phyloP scores from a whole-genome alignment of 2,888 invertebrate species.

The Phorcus lineatus region DNA sequence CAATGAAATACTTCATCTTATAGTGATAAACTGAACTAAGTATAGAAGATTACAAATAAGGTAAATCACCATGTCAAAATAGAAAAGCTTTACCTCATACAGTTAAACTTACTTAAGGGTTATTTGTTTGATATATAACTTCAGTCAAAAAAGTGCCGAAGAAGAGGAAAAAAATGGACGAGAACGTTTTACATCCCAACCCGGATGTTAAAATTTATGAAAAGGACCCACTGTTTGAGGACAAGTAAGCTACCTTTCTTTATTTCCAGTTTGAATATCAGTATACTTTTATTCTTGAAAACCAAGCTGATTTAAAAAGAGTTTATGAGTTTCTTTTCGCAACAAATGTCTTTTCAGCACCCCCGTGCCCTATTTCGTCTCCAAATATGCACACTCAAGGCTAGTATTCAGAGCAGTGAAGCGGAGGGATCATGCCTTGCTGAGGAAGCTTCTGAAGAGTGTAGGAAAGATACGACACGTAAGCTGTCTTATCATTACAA shows the following conservation, averaged over 20 bases:
- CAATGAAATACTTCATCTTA: too few relatives aligned
- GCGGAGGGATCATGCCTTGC: slow-evolving; percentile 68
- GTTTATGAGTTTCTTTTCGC: too few relatives aligned
- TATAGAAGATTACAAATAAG: too few relatives aligned
- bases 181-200: slow-evolving; percentile 51
- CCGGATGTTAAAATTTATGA: slow-evolving; percentile 61
- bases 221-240: slow-evolving; percentile 71
- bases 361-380: slow-evolving; percentile 73
- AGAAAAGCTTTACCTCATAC: too few relatives aligned
- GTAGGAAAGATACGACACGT: slow-evolving; percentile 52
- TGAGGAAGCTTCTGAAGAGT: slow-evolving; percentile 70
- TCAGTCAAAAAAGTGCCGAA: slow-evolving; percentile 27
- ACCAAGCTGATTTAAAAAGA: too few relatives aligned
- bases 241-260: slow-evolving; percentile 51
- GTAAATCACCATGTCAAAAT: too few relatives aligned
- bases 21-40: too few relatives aligned
- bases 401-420: slow-evolving; percentile 74
- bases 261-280: too few relatives aligned
- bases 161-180: slow-evolving; percentile 31
- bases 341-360: slow-evolving; percentile 45
- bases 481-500: not conserved
- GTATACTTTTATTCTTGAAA: too few relatives aligned
- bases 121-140: too few relatives aligned
- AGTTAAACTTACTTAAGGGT: too few relatives aligned
- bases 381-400: slow-evolving; percentile 73